A percentile compares a stretch with the other conserved stretches of the same genome.
These are phyloP conservation scores for Idris sp. DNA, from an alignment of 1,140 invertebrate species.

Conservation along the genomic window DNA sequence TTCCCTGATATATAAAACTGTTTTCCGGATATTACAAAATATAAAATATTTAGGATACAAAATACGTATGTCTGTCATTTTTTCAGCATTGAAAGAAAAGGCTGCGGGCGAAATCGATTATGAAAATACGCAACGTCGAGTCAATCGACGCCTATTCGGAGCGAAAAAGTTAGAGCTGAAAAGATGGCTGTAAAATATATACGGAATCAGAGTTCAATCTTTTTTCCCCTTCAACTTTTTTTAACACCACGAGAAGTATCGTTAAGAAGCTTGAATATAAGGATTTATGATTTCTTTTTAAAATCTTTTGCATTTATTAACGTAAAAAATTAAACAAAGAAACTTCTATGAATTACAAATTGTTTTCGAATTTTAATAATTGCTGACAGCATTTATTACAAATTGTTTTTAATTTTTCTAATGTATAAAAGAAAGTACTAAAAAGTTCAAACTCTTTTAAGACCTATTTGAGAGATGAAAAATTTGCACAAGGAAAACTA, in stretches of 20 bases:
- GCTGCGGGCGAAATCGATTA: constrained; percentile 60
- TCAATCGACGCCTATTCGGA: constrained; percentile 54
- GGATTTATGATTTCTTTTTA: constrained; percentile 37
- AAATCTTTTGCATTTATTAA: background rate
- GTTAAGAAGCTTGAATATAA: constrained; percentile 23
- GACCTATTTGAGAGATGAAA: no score
- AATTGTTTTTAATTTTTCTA: no score
- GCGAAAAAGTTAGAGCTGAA: constrained; percentile 44
- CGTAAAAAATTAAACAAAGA: no score
- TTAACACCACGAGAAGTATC: constrained; percentile 15
- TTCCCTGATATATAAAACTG: no score
- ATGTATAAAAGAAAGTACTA: no score
- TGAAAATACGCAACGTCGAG: constrained; percentile 58
- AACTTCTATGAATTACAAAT: no score
- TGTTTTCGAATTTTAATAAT: no score
- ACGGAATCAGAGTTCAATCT: constrained; percentile 57
- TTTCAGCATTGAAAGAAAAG: constrained; percentile 39
- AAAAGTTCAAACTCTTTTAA: no score
- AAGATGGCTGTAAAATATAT: constrained; percentile 57
- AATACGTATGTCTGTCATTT: constrained; percentile 37
- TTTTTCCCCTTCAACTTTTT: constrained; percentile 32
- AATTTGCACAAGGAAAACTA: no score
- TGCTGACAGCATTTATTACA: no score
- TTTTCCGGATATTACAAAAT: no score
- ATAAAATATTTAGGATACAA: no score